Evolutionary conservation across 2,113 vertebrate genomes (phyloP).

Genomic region (Pedetes capensis): DNA sequence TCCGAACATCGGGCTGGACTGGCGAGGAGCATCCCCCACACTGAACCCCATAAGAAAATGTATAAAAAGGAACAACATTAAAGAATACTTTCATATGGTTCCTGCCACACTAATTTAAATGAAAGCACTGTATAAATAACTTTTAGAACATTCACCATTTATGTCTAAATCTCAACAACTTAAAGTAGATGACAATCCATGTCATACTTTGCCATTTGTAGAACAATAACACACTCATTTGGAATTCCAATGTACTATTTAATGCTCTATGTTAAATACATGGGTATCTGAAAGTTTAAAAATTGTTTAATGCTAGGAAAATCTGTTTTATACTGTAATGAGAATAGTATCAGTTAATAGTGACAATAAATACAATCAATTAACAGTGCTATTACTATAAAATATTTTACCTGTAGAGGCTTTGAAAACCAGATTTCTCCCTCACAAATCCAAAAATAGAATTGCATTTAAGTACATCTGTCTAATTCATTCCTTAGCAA

Average conservation of each 20-base stretch:
- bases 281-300: background rate
- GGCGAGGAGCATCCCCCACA: too few relatives aligned
- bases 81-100: background rate
- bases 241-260: background rate
- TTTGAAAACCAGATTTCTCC: background rate
- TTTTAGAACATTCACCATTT: constrained; percentile 65
- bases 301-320: background rate
- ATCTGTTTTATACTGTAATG: background rate
- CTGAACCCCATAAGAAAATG: background rate
- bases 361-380: background rate
- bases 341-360: background rate
- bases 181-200: constrained; percentile 48
- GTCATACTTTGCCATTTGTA: background rate
- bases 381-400: background rate
- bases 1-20: too few relatives aligned
- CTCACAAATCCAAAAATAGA: background rate
- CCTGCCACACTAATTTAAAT: background rate
- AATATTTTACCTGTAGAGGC: background rate
- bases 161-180: constrained; percentile 61
- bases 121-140: background rate
- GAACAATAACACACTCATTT: background rate
- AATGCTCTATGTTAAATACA: background rate
- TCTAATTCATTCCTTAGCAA: background rate
- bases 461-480: background rate
- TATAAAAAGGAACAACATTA: background rate